phyloP scores from a whole-genome alignment of 2,888 invertebrate genomes.

The Osmoderma eremita region DNA sequence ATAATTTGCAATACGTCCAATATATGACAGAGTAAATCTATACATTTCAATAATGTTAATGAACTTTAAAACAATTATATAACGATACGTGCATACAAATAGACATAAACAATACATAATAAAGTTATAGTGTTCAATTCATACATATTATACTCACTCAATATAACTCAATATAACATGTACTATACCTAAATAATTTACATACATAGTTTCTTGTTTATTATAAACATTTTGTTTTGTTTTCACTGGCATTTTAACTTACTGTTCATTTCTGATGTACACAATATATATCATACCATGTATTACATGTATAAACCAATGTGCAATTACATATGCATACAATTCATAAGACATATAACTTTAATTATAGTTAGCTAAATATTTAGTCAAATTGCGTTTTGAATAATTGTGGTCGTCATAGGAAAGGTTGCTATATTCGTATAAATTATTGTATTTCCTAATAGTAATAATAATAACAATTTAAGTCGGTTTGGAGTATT shows the following conservation, averaged over 20 bases:
- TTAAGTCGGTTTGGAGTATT: no score
- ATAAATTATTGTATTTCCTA: slow-evolving; percentile 14
- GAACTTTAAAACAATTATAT: not conserved
- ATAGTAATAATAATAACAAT: no score
- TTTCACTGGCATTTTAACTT: slow-evolving; percentile 31
- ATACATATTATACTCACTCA: not conserved
- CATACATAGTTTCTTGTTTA: not conserved
- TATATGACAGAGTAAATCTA: slow-evolving; percentile 2
- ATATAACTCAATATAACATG: slow-evolving; percentile 14
- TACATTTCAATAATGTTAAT: slow-evolving; percentile 4
- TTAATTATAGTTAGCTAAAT: slow-evolving; percentile 24
- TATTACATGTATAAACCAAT: not conserved
- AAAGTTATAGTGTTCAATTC: not conserved
- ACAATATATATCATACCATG: not conserved
- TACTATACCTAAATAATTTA: not conserved
- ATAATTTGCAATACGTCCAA: not conserved
- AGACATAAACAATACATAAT: no score
- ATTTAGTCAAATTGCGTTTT: slow-evolving; percentile 21
- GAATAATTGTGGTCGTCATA: slow-evolving; percentile 21
- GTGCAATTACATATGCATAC: slow-evolving; percentile 3
- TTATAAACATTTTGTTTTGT: not conserved
- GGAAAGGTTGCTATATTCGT: slow-evolving; percentile 19
- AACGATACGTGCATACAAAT: not conserved
- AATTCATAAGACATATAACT: slow-evolving; percentile 8
- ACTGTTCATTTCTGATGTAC: not conserved